phyloP scores from a whole-genome alignment of 1,140 invertebrate species.

The Bombus polaris region DNA sequence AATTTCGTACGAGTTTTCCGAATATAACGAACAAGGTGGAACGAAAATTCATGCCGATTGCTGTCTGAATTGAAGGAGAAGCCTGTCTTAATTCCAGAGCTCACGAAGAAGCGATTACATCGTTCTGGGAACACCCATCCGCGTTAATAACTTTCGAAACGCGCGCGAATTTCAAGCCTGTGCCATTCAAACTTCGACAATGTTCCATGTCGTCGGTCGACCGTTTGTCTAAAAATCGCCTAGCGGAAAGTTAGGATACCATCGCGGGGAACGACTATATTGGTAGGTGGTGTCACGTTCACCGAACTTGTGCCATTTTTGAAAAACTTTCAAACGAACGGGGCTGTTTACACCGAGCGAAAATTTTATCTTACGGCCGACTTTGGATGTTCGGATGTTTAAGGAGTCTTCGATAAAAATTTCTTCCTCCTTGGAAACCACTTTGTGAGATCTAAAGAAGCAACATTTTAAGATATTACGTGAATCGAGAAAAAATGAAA shows the following conservation, averaged over 20 bases:
- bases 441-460: too few relatives aligned
- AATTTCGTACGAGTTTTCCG: background rate
- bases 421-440: background rate
- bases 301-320: conserved; percentile 8
- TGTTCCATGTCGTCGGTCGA: background rate
- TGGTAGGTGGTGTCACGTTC: background rate
- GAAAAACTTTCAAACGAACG: conserved; percentile 20
- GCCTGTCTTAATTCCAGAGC: conserved; percentile 5
- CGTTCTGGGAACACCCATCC: background rate
- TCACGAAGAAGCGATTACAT: background rate
- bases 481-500: too few relatives aligned
- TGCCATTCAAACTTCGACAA: conserved; percentile 33
- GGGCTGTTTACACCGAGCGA: background rate
- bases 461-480: too few relatives aligned
- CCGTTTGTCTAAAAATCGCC: conserved; percentile 12
- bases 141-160: conserved; percentile 23
- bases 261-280: conserved; percentile 4
- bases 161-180: conserved; percentile 1
- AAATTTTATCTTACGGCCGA: background rate
- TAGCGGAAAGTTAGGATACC: background rate
- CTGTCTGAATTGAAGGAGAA: background rate
- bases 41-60: background rate
- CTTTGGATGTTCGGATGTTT: background rate
- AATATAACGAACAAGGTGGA: background rate
- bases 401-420: background rate